A percentile compares a stretch with the other conserved stretches of the same genome.
These are phyloP conservation scores for Craseonycteris thonglongyai DNA, from an alignment of 2,113 vertebrate species.

Conservation along the genomic window DNA sequence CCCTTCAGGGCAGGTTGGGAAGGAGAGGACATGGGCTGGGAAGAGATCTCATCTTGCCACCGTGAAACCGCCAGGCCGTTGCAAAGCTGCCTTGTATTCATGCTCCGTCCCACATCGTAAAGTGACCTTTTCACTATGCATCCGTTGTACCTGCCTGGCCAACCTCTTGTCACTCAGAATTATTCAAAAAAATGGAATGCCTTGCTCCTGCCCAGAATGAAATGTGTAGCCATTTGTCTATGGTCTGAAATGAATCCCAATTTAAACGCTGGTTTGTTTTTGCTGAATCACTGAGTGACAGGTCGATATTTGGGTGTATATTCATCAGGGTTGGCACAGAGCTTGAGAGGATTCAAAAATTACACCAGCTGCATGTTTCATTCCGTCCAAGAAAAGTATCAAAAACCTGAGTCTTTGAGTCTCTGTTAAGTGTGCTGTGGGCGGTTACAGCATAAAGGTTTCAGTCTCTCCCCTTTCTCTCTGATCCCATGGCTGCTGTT, in stretches of 20 bases:
- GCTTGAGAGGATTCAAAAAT: constrained; percentile 25
- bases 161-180: constrained; percentile 42
- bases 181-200: constrained; percentile 61
- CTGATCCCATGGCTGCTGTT: neutral
- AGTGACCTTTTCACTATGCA: constrained; percentile 57
- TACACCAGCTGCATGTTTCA: neutral
- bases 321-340: neutral
- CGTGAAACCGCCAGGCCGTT: constrained; percentile 13
- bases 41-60: constrained; percentile 33
- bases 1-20: neutral
- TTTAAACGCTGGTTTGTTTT: constrained; percentile 54
- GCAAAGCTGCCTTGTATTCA: neutral
- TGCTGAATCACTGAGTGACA: constrained; percentile 51
- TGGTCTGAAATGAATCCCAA: constrained; percentile 41
- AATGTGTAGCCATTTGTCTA: constrained; percentile 41
- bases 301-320: constrained; percentile 14
- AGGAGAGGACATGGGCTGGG: neutral
- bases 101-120: neutral
- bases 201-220: constrained; percentile 41
- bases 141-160: constrained; percentile 12
- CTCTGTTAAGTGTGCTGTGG: neutral
- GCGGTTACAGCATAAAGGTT: neutral
- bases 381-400: neutral
- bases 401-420: neutral
- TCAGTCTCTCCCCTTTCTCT: neutral